These are phyloP conservation scores for Condylura cristata DNA, from an alignment of 2,113 vertebrate species.

Conservation along the genomic window DNA sequence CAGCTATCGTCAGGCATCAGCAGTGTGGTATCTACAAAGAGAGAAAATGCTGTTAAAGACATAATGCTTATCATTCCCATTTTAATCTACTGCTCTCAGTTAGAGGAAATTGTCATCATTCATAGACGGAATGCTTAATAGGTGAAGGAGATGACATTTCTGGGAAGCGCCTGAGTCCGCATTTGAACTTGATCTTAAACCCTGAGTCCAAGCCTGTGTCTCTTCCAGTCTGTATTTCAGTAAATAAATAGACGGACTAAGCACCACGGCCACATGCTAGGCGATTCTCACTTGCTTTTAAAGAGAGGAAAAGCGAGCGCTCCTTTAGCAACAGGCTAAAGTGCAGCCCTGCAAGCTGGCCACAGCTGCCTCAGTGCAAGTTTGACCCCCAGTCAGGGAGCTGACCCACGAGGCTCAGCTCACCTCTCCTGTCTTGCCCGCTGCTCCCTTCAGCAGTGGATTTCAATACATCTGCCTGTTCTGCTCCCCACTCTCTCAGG, in stretches of 20 bases:
- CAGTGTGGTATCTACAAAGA: fast-evolving
- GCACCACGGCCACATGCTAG: no score
- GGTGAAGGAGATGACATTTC: neutral
- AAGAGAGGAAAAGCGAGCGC: neutral
- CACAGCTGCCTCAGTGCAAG: no score
- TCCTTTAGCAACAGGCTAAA: no score
- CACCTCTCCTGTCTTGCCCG: no score
- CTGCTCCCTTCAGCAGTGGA: no score
- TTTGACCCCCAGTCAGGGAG: no score
- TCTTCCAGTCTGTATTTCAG: neutral
- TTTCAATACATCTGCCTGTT: no score
- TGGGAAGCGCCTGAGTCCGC: neutral
- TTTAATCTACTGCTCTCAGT: no score
- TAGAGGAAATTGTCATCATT: neutral
- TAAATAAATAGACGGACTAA: neutral
- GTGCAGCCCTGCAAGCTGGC: no score
- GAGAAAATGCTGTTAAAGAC: neutral
- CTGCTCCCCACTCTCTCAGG: no score
- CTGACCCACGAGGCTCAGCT: no score
- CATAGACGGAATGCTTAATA: no score
- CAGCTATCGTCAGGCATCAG: neutral
- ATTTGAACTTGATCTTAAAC: neutral
- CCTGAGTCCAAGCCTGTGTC: neutral
- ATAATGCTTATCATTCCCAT: neutral
- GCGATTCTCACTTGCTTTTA: neutral